A percentile compares a stretch with the other conserved stretches of the same genome.
These are phyloP conservation scores for Troides oblongomaculatus DNA, from an alignment of 2,888 invertebrate genomes.

Conservation along the genomic window DNA sequence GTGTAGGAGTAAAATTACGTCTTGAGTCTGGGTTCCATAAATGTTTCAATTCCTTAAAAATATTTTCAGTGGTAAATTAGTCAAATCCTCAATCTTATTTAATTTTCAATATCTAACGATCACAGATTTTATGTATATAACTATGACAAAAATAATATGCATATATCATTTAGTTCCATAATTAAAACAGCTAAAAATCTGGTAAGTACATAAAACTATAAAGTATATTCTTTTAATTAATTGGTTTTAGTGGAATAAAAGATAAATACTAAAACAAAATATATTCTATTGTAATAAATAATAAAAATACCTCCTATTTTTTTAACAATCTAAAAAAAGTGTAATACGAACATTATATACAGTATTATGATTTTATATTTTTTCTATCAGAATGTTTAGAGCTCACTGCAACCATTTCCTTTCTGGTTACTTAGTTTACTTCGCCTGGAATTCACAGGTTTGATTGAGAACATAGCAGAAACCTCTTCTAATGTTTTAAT, in stretches of 20 bases:
- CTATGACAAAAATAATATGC: conserved; percentile 1
- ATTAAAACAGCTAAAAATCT: conserved; percentile 7
- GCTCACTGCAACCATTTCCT: not conserved
- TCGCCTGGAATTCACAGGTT: not conserved
- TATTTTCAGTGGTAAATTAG: not conserved
- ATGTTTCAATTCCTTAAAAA: not conserved
- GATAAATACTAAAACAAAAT: too few relatives aligned
- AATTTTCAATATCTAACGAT: not conserved
- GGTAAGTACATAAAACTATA: conserved; percentile 1
- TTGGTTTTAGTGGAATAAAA: too few relatives aligned
- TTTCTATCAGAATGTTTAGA: not conserved
- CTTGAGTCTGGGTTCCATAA: too few relatives aligned
- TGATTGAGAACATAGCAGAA: not conserved
- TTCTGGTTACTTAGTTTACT: not conserved
- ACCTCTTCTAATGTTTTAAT: not conserved
- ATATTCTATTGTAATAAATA: too few relatives aligned
- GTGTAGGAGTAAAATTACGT: too few relatives aligned
- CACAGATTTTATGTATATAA: not conserved
- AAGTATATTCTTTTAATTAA: not conserved
- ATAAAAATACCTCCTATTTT: too few relatives aligned
- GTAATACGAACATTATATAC: too few relatives aligned
- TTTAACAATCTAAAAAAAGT: too few relatives aligned
- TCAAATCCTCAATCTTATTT: not conserved
- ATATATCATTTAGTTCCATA: not conserved
- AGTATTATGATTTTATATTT: too few relatives aligned